A percentile compares a stretch with the other conserved stretches of the same genome.
Evolutionary conservation across 2,888 invertebrate species (phyloP).

Genomic region (Branchipolynoe longqiensis): DNA sequence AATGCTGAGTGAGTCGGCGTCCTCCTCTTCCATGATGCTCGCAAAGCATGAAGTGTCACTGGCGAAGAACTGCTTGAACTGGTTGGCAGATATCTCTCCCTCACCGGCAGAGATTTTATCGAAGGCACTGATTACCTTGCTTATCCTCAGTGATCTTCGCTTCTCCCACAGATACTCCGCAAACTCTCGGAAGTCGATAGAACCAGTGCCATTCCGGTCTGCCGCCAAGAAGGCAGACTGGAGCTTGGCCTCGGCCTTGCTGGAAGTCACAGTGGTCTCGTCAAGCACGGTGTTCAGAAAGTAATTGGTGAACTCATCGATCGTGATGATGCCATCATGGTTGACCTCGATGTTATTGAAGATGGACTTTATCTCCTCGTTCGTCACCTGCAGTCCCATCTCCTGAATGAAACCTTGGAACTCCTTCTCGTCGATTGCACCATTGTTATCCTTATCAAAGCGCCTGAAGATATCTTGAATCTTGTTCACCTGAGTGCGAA

Average conservation of each 20-base stretch:
- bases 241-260: conserved; percentile 57
- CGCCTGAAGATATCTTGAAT: conserved; percentile 65
- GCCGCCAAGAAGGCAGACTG: conserved; percentile 65
- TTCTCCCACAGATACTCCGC: conserved; percentile 65
- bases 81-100: conserved; percentile 62
- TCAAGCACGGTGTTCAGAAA: conserved; percentile 64
- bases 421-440: conserved; percentile 65
- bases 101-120: conserved; percentile 59
- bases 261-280: conserved; percentile 47
- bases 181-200: conserved; percentile 67
- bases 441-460: conserved; percentile 67
- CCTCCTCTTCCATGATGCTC: conserved; percentile 55
- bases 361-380: conserved; percentile 62
- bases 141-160: conserved; percentile 40
- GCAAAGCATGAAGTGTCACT: conserved; percentile 24
- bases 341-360: conserved; percentile 60
- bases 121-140: conserved; percentile 61
- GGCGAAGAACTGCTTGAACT: conserved; percentile 63
- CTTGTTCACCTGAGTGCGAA: conserved; percentile 57
- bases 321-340: conserved; percentile 54
- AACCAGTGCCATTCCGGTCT: conserved; percentile 65
- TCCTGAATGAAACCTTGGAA: conserved; percentile 63
- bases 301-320: conserved; percentile 66
- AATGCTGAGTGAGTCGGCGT: background rate
- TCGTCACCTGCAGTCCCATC: conserved; percentile 63